Evolutionary conservation across 1,140 invertebrate species (phyloP), one percentile per base, ranked within the genome.

Genomic region (Pseudomyrmex concolor): DNA sequence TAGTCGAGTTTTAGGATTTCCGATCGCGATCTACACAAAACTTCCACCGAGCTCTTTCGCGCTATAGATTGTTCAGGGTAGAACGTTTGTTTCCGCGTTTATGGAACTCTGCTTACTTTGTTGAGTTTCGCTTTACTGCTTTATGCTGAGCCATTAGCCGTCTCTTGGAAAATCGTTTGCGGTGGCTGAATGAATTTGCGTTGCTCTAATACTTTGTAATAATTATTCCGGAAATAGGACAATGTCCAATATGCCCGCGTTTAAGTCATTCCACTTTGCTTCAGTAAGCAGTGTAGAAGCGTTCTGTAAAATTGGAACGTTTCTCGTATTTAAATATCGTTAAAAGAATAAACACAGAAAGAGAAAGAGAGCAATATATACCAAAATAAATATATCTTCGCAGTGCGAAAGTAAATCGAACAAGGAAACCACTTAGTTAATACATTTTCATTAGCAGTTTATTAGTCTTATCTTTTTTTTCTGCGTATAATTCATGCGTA

Each of bases 21-120:
- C 54, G 48, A 51, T 50, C 43, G 54, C 76, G 54, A 78, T 78
- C 76, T 67, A 68, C 51, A 54, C 17, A 22, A 76, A 62, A 7
- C 34, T 55, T 80, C 57, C 68, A 45, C 51, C 43, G 54, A 3
- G 76, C 67, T 80, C 22, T 59, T 50, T 45, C n/a, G 22, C 76
- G 34, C 66, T 60, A 80, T 60, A 66, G 66, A 80, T 80, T 80
- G 76, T 71, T 60, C n/a, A 60, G 64, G 13, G 19, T 51, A 54
- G n/a, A 76, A n/a, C 73, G 73, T 76, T 71, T 80, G 66, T 80
- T 80, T 71, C 76, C 76, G 19, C 66, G 55, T 80, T 80, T 71
- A 80, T 80, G 76, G 66, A 80, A 71, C 54, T 34, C 54, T 80
- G 76, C 76, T 80, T 71, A 80, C 22, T 45, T 66, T 80, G 66